Evolutionary conservation across 2,113 vertebrate genomes (phyloP).

Genomic region (Calyptommatus sinebrachiatus): DNA sequence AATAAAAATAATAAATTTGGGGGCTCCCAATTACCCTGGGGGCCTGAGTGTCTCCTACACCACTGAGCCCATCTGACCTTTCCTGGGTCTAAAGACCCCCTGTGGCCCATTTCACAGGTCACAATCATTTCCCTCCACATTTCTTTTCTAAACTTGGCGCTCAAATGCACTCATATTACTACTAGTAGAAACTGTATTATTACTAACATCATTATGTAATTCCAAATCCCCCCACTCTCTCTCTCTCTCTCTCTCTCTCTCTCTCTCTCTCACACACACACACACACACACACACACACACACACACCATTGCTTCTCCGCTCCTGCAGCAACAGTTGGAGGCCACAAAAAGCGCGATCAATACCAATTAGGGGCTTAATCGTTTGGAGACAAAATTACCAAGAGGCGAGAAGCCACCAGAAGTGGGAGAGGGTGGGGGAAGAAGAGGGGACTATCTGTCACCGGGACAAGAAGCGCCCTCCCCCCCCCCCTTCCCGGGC

Average conservation of each 20-base stretch:
- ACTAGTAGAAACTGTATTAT: not conserved
- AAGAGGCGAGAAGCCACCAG: not conserved
- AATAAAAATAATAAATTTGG: too few relatives aligned
- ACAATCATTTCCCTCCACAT: not conserved
- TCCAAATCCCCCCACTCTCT: not conserved
- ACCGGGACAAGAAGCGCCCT: not conserved
- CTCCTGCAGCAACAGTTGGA: slow-evolving; percentile 58
- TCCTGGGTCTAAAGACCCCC: not conserved
- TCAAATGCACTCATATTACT: not conserved
- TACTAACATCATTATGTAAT: slow-evolving; percentile 1
- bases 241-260: too few relatives aligned
- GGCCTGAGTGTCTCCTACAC: too few relatives aligned
- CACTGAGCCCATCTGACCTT: too few relatives aligned
- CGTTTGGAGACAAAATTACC: not conserved
- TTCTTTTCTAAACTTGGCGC: slow-evolving; percentile 41
- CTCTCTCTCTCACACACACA: too few relatives aligned
- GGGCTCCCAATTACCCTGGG: too few relatives aligned
- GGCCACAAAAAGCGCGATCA: not conserved
- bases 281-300: too few relatives aligned
- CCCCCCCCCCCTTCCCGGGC: not conserved
- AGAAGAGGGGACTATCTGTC: not conserved
- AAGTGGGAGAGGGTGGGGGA: not conserved
- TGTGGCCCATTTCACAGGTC: not conserved
- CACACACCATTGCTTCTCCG: too few relatives aligned
- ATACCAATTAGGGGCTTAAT: not conserved